Evolutionary conservation across 1,140 invertebrate species (phyloP), one percentile per base, ranked within the genome.

Genomic region (Lordiphosa collinella): DNA sequence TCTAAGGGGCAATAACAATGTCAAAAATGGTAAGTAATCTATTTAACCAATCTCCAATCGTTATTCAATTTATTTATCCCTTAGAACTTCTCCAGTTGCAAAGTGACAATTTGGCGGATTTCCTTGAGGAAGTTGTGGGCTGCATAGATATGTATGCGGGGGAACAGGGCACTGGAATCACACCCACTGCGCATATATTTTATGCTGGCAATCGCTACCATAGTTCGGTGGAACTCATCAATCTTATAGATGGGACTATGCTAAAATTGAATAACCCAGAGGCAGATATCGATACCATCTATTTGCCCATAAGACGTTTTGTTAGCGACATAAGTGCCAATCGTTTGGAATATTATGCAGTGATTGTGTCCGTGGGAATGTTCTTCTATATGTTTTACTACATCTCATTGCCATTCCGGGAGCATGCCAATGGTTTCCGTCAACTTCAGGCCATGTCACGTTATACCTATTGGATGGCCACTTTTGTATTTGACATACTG

Each of bases 381-480:
- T 88, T 89, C 34, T 84, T 88, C 35, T 62, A 56, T 60, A 85
- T 89, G 63, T 85, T 89, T 16, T 89, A 86, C 29, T 88, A 79
- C 25, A 57, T 87, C 6, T 70, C 72, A 5, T 40, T 89, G 14
- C 88, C 88, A 8, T 89, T 79, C 16, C 61, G 70, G 5, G 88
- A 89, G 37, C 44, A 87, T 49, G 55, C 43, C 3, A 86, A 61
- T 38, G 85, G 78, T 9, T 89, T 89, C n/a, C 85, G 85, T 5
- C 61, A 78, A 32, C 53, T 89, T 10, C 88, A 89, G 51, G 43
- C 78, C 5, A 87, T 88, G 52, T 80, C 86, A 2, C 66, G 69
- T 1, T 58, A 58, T 6, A 70, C 59, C 0, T 89, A 68, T n/a
- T 89, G 88, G 88, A 2, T 51, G 2, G 48, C 78, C 14, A 75